Base-by-base conservation (phyloP, 2,888 invertebrate genomes). In the Hypomecis punctinalis region DNA sequence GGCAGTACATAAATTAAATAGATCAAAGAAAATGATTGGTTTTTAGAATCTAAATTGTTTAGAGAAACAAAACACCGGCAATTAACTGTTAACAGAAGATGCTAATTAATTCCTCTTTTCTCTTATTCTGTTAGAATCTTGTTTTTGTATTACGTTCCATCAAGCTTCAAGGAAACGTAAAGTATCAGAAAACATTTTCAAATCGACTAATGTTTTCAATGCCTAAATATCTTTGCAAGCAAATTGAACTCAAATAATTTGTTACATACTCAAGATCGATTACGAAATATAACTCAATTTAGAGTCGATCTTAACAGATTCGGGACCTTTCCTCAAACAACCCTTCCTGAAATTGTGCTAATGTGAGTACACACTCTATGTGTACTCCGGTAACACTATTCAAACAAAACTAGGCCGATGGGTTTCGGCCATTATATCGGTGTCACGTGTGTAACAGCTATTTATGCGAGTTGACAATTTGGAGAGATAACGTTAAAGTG, bases 361-460 rank as follows among this genome's bases (percentile, higher is more conserved):
- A 88, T 85, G 82, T 84, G 78, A 80, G 82, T 79, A 86, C 82
- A 86, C 83, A 84, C 78, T 73, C 81, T 83, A 86, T 85, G 69
- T 74, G 72, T 75, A 86, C 80, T 80, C 79, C 69, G 73, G 76
- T 82, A 84, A 87, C 85, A 84, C 84, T 89, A 84, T 86, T 85
- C 89, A 91, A 90, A 90, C 86, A 90, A 79, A 91, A 89, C 80
- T 88, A 81, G 88, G 89, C 83, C 86, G 86, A 81, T 84, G 82
- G 84, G 85, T 86, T 80, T 81, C 77, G 74, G 77, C 85, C 83
- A 85, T 86, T 84, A 87, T 81, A 78, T 77, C 76, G 77, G 79
- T 77, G 76, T 75, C 76, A 72, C 76, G 70, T 80, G 83, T 80
- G 80, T 80, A 79, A 81, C 76, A 78, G 74, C 63, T 65, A 65